Percentiles rank a stretch among this genome's conserved stretches.
Evolutionary conservation across 2,797 vertebrate species (phyloP).

Genomic region (Halcyon leucocephala): DNA sequence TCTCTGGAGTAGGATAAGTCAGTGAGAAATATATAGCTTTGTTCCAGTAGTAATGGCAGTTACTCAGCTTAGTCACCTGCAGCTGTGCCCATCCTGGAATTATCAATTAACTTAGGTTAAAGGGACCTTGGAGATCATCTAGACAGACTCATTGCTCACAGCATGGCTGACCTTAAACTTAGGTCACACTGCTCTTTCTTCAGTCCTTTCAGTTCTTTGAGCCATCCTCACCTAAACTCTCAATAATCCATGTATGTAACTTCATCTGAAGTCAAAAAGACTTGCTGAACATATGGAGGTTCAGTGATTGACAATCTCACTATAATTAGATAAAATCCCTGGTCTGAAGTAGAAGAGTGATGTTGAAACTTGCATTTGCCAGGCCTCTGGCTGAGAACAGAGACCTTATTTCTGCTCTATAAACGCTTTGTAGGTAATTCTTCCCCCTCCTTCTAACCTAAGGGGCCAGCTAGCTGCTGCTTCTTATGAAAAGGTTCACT

Average conservation of each 20-base stretch:
- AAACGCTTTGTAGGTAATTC: not conserved
- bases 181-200: not conserved
- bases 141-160: not conserved
- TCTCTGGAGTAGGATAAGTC: not conserved
- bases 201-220: not conserved
- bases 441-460: not conserved
- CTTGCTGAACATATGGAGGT: not conserved
- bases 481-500: not conserved
- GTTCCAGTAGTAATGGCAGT: not conserved
- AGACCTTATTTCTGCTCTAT: constrained; percentile 15
- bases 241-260: fast-evolving
- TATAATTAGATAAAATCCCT: not conserved
- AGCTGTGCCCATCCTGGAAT: not conserved
- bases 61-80: not conserved
- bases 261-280: not conserved
- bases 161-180: not conserved
- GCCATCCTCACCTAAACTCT: not conserved
- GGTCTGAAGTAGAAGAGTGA: not conserved
- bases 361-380: not conserved
- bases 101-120: not conserved
- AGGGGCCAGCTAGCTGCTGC: not conserved
- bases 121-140: not conserved
- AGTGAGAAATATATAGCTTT: not conserved
- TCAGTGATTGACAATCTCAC: not conserved
- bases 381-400: not conserved